A percentile compares a stretch with the other conserved stretches of the same genome.
Evolutionary conservation across 2,888 invertebrate genomes (phyloP).

Genomic region (Cheilosia grossa): DNA sequence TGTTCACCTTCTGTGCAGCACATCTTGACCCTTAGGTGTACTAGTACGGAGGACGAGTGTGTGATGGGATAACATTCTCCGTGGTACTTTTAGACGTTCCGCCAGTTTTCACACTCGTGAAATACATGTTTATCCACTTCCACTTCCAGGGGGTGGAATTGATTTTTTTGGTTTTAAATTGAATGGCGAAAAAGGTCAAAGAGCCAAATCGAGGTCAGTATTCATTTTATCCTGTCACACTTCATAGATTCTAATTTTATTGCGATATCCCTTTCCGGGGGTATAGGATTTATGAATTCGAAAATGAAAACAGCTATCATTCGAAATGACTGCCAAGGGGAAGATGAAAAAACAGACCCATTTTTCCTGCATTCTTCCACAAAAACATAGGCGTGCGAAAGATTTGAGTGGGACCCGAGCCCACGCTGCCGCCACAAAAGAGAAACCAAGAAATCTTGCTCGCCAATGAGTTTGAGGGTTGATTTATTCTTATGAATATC

Average conservation of each 20-base stretch:
- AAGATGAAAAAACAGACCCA: no score
- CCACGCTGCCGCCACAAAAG: not conserved
- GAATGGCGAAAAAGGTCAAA: conserved; percentile 57
- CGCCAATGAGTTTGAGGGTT: conserved; percentile 51
- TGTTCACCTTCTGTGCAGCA: conserved; percentile 63
- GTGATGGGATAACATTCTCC: conserved; percentile 28
- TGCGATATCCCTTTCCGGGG: conserved; percentile 15
- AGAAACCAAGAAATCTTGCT: conserved; percentile 19
- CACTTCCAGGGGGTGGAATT: not conserved
- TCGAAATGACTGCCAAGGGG: no score
- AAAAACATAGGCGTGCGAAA: conserved; percentile 11
- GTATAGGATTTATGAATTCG: conserved; percentile 14
- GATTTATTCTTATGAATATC: conserved; percentile 66
- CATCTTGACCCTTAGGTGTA: conserved; percentile 60
- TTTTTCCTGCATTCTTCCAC: no score
- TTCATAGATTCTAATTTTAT: conserved; percentile 38
- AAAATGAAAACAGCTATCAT: conserved; percentile 2
- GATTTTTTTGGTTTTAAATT: conserved; percentile 18
- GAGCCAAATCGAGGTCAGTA: conserved; percentile 40
- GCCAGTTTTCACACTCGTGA: not conserved
- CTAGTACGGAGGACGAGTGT: conserved; percentile 14
- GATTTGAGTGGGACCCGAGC: conserved; percentile 14
- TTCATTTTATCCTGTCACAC: conserved; percentile 34
- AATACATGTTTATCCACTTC: not conserved
- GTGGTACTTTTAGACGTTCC: not conserved